These are phyloP conservation scores for Psittacus erithacus DNA, from an alignment of 2,113 vertebrate species.

Conservation along the genomic window DNA sequence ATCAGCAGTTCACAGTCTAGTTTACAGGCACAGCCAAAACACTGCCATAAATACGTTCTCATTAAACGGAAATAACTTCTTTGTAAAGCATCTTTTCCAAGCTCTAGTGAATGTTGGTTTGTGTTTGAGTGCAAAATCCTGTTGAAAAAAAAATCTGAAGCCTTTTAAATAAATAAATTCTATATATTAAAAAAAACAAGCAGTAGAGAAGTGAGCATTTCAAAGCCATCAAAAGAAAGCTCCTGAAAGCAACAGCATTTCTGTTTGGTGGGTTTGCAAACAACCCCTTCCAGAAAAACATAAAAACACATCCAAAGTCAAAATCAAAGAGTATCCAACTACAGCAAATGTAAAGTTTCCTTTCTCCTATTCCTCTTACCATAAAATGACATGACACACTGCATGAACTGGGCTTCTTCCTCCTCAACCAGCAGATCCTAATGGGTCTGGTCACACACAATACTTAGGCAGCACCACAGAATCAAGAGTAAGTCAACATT, in stretches of 20 bases:
- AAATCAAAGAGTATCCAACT: not conserved
- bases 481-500: not conserved
- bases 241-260: not conserved
- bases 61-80: conserved; percentile 18
- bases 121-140: not conserved
- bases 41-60: conserved; percentile 26
- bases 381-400: not conserved
- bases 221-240: not conserved
- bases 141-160: not conserved
- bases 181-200: not conserved
- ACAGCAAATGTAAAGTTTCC: not conserved
- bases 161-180: not conserved
- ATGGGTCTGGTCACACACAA: not conserved
- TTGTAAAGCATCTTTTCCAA: not conserved
- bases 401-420: not conserved
- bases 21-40: not conserved
- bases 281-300: not conserved
- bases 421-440: not conserved
- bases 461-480: not conserved
- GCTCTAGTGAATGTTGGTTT: not conserved
- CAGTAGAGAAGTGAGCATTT: not conserved
- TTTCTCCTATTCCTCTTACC: not conserved
- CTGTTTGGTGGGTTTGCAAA: not conserved
- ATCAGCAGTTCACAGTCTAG: not conserved
- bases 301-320: not conserved